Percentiles rank a stretch among this genome's conserved stretches.
These are phyloP conservation scores for Platycnemis pennipes DNA, from an alignment of 2,888 invertebrate genomes.

Conservation along the genomic window DNA sequence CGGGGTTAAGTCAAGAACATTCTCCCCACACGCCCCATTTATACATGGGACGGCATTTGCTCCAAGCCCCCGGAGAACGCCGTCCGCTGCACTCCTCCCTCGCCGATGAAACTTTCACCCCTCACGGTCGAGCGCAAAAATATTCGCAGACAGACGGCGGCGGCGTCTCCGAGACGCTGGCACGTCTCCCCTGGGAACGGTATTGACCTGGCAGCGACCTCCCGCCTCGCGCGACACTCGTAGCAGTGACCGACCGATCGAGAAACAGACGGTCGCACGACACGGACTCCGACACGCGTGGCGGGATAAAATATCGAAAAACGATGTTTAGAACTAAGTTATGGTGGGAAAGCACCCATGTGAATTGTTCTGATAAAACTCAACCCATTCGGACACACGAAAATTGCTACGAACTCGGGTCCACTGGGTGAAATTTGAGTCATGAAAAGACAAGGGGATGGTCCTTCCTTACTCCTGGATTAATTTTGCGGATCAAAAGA, in stretches of 20 bases:
- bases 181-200: conserved; percentile 62
- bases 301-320: too few relatives aligned
- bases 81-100: not conserved
- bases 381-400: too few relatives aligned
- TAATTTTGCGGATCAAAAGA: too few relatives aligned
- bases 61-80: not conserved
- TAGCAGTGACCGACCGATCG: not conserved
- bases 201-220: conserved; percentile 59
- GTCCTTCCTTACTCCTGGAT: too few relatives aligned
- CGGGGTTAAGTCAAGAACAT: too few relatives aligned
- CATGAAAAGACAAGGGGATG: too few relatives aligned
- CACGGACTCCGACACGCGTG: too few relatives aligned
- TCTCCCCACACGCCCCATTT: not conserved
- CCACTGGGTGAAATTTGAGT: too few relatives aligned
- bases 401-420: too few relatives aligned
- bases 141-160: conserved; percentile 35
- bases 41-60: conserved; percentile 6
- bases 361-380: too few relatives aligned
- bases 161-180: conserved; percentile 60
- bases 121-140: conserved; percentile 37
- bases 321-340: too few relatives aligned
- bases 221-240: not conserved
- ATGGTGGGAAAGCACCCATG: too few relatives aligned
- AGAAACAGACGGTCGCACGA: not conserved
- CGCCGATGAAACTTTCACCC: conserved; percentile 31